Base-by-base conservation (phyloP, 2,888 invertebrate species). In the Ectemnius cavifrons region DNA sequence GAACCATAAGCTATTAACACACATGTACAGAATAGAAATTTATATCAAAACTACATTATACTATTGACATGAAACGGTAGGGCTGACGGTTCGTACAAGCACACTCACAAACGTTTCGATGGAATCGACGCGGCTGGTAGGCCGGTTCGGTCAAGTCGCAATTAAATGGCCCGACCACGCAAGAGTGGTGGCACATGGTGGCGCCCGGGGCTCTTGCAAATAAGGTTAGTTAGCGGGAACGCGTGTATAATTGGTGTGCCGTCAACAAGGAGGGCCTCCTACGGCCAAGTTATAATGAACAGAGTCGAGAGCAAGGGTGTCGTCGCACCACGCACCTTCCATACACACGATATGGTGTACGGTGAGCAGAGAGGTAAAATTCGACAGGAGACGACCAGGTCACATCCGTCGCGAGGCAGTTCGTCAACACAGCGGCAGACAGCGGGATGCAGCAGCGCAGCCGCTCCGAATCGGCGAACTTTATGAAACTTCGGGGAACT, bases 161-260 rank as follows among this genome's bases (percentile, higher is more conserved):
- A 87, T 86, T 86, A 87, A 86, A 86, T 86, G 84, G 81, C 76
- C 52, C 76, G 80, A 66, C 49, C 47, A 18, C 20, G 56, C 45
- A n/a, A 28, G 52, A 11, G 18, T 60, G 52, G 60, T 46, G 45
- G 46, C 37, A 49, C 57, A 60, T 65, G 72, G 71, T 71, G 73
- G 65, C 79, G 78, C 80, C 80, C 84, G 83, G 79, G 83, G 80
- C 81, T 81, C 67, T 80, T 72, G 86, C 86, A 88, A 88, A 87
- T 87, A 87, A 88, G 88, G 87, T 88, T 88, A 88, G 88, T 88
- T 88, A 88, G 88, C 84, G 79, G 84, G 86, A 87, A 87, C 87
- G 88, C 88, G 87, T 84, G 84, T 86, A 87, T 88, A 88, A 88
- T 88, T 88, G 86, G 88, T 83, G 82, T 83, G 82, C 78, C 86